Base-by-base conservation (phyloP, 2,797 vertebrate genomes). In the Esox masquinongy region DNA sequence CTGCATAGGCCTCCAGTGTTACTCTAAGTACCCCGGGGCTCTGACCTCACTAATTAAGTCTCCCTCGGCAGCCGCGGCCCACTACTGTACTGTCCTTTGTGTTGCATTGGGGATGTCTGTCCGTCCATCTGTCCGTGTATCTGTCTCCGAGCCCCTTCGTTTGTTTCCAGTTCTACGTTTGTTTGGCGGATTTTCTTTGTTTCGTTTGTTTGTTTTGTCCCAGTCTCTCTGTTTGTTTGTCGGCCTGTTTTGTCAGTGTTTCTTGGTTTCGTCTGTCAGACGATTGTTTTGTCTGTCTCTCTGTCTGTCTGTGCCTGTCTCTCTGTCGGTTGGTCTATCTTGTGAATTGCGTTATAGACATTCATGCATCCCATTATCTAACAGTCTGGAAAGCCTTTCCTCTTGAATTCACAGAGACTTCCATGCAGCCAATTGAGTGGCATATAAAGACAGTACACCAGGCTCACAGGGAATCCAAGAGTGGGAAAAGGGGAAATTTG, bases 1-100 rank as follows among this genome's bases (percentile, higher is more conserved):
- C 82, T 86, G 85, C 86, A 93, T 90, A 93, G 91, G 88, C 90
- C 90, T 90, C 91, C 92, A 92, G 91, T 93, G 92, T 93, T 91
- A 88, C 86, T 87, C 89, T 88, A 89, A 90, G 90, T 87, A 90
- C 88, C 88, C 85, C 76, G 77, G 89, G 89, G 88, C 88, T 80
- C 89, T 92, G 90, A 92, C 91, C 92, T 92, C 87, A 85, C 88
- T 93, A 90, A 92, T 92, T 90, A 92, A 91, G 86, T 89, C 88
- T 90, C 87, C 85, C 86, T 86, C 89, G 78, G 83, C 89, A 17
- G 31, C 24, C 12, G n/a, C 69, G 11, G 76, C 39, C 84, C 86
- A 90, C 90, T 90, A 91, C 91, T 92, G 90, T 92, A 92, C 70
- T 31, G 29, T 50, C n/a, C 68, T 70, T 50, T 87, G 88, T 88